Base-by-base conservation (phyloP, 2,113 vertebrate genomes). In the Corythoichthys haematopterus region DNA sequence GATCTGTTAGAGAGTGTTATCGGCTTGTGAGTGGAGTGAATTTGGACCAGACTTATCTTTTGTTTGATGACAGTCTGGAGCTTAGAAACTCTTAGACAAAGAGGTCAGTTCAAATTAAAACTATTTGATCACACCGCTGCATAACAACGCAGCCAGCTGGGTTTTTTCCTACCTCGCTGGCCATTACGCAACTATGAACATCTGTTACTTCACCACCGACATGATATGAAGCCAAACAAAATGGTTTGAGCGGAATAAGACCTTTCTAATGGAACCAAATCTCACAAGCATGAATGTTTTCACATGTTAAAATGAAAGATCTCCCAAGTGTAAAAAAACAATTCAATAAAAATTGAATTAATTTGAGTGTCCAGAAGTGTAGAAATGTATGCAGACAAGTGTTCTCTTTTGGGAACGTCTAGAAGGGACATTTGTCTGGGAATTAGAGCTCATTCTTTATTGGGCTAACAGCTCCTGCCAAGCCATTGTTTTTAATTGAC, bases 401-500 rank as follows among this genome's bases (percentile, higher is more conserved):
- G 84, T 75, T 86, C 77, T 89, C 91, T 91, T 86, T 74, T 74
- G 90, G 90, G 90, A 91, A 81, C 58, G 81, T 87, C 82, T 80
- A 64, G 80, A 38, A 43, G 81, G 80, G 84, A 83, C 84, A 84
- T 77, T 86, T 91, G 86, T 79, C 72, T 71, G 84, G 88, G 84
- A 91, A 89, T 90, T 91, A 78, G 83, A 69, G 73, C 81, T 84
- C 82, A 74, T 83, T 88, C 75, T 81, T 81, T 88, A 88, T 87
- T 77, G 62, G 61, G 68, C 71, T 66, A 83, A 90, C 83, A 84
- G 82, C 81, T 85, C 79, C 80, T 64, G 87, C 83, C 85, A 80
- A 85, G 83, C 90, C 86, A 90, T 91, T 91, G 89, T 91, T 90
- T 90, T 83, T 85, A 85, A 84, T 83, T 91, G 89, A 91, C 90